phyloP scores from a whole-genome alignment of 2,113 vertebrate genomes.

The Gyps fulvus region DNA sequence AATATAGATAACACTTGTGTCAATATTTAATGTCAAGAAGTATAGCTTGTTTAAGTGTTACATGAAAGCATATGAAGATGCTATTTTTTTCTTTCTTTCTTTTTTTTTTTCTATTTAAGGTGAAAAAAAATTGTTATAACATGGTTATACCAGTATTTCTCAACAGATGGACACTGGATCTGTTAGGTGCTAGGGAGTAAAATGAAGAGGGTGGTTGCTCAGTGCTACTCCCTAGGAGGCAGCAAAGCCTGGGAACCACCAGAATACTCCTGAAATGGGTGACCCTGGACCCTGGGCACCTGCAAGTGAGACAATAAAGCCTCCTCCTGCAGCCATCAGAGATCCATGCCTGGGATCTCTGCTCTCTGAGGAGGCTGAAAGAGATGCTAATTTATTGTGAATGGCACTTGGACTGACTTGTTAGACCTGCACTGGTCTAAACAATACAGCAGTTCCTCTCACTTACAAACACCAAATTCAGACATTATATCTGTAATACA shows the following conservation, averaged over 20 bases:
- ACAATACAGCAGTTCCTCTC: neutral
- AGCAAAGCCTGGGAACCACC: neutral
- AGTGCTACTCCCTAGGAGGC: neutral
- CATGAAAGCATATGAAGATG: neutral
- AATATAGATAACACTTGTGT: neutral
- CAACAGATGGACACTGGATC: neutral
- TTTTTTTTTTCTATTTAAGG: neutral
- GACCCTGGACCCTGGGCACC: fast-evolving
- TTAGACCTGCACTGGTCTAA: neutral
- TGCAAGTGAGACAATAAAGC: neutral
- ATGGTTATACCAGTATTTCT: neutral
- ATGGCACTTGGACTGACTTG: neutral
- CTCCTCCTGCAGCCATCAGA: neutral
- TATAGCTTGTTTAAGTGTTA: neutral
- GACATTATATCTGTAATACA: neutral
- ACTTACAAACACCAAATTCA: neutral
- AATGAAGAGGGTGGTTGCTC: neutral
- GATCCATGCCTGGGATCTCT: neutral
- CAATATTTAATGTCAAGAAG: neutral
- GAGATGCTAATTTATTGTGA: neutral
- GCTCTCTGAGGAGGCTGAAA: neutral
- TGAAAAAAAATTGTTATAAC: neutral
- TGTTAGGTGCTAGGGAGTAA: neutral
- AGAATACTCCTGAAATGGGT: neutral
- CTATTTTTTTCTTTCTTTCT: no score